Evolutionary conservation across 2,113 vertebrate species (phyloP).

Genomic region (Rhipidura dahli): DNA sequence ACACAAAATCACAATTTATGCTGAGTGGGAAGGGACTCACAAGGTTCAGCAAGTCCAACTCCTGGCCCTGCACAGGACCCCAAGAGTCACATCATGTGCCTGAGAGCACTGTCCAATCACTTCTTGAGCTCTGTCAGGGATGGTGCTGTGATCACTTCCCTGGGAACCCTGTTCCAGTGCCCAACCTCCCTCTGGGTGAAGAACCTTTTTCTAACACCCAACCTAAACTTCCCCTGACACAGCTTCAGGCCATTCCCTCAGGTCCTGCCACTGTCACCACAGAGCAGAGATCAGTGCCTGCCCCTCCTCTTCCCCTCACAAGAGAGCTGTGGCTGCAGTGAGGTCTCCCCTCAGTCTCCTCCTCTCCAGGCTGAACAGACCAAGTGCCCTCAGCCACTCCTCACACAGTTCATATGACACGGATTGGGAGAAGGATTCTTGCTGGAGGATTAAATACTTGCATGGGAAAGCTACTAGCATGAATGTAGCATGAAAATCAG

Average conservation of each 20-base stretch:
- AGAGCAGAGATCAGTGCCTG: not conserved
- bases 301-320: accelerated
- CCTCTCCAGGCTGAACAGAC: not conserved
- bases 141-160: not conserved
- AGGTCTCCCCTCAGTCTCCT: not conserved
- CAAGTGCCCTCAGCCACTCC: accelerated
- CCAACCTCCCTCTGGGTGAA: too few species aligned
- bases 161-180: too few species aligned
- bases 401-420: accelerated
- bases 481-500: not conserved
- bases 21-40: not conserved
- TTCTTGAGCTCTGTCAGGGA: not conserved
- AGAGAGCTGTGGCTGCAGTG: not conserved
- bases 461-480: not conserved
- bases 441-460: not conserved
- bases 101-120: not conserved
- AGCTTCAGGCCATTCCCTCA: accelerated
- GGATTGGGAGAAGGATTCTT: not conserved
- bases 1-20: not conserved
- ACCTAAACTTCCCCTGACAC: not conserved
- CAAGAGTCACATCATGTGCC: too few species aligned
- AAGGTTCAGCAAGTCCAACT: not conserved
- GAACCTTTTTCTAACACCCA: not conserved
- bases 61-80: not conserved
- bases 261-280: not conserved